Conservation (phyloP, 2,888 invertebrate species). For the Napeogenes sylphis region DNA sequence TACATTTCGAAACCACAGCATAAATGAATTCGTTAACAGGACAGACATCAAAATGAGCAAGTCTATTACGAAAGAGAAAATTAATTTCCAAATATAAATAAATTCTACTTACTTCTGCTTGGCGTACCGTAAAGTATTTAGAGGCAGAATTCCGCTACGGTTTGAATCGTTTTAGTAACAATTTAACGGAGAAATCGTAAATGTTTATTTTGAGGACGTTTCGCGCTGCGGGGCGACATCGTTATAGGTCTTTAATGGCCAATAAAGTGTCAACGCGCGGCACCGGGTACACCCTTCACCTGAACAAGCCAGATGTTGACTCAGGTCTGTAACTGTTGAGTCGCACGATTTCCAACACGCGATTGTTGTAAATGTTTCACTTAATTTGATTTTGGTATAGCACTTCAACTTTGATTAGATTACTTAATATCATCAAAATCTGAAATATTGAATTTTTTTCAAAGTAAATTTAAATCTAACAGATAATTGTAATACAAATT, state of each 20-base stretch:
- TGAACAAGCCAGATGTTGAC: conserved; percentile 38
- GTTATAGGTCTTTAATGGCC: conserved; percentile 72
- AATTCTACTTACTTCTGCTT: conserved; percentile 71
- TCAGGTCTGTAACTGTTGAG: conserved; percentile 8
- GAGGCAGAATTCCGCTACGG: conserved; percentile 44
- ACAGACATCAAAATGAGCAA: conserved; percentile 50
- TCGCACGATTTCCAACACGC: conserved; percentile 1
- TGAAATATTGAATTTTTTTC: neutral
- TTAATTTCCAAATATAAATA: conserved; percentile 73
- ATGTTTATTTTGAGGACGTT: conserved; percentile 70
- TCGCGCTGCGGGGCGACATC: conserved; percentile 59
- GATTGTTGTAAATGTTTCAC: neutral
- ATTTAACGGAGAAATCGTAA: conserved; percentile 70
- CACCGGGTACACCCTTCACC: conserved; percentile 61
- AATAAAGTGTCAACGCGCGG: conserved; percentile 70
- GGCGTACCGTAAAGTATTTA: conserved; percentile 67
- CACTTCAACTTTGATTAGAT: neutral
- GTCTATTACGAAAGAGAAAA: conserved; percentile 60
- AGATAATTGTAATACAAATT: no score
- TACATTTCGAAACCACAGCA: no score
- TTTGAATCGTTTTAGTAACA: conserved; percentile 71
- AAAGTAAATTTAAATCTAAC: neutral
- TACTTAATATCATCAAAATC: neutral
- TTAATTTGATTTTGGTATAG: neutral
- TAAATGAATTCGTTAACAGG: conserved; percentile 32